phyloP scores from a whole-genome alignment of 2,797 vertebrate species.

The Sarcoramphus papa region DNA sequence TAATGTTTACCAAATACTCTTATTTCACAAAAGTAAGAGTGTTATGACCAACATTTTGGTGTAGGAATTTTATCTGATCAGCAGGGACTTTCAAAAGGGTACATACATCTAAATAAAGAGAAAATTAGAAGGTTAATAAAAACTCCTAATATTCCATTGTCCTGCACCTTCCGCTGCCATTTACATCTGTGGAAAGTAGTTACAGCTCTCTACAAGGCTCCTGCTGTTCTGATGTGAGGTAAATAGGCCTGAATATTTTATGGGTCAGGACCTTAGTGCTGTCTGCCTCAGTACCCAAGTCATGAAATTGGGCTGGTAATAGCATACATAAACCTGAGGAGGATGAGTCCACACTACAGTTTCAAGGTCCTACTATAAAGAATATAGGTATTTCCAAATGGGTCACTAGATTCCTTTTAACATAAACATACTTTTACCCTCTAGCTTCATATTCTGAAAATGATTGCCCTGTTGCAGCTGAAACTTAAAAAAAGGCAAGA shows the following conservation, averaged over 20 bases:
- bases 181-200: background rate
- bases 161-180: background rate
- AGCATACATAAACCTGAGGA: background rate
- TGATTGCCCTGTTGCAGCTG: background rate
- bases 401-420: background rate
- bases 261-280: background rate
- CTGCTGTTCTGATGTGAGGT: background rate
- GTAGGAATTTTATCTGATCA: background rate
- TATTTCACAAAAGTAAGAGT: background rate
- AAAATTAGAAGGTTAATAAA: background rate
- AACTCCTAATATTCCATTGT: background rate
- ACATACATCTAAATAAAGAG: background rate
- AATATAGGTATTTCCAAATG: background rate
- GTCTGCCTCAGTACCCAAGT: background rate
- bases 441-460: background rate
- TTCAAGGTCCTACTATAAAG: background rate
- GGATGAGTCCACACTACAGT: background rate
- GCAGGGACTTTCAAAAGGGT: background rate
- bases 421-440: background rate
- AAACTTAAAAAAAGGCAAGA: background rate
- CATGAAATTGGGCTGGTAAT: background rate
- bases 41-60: background rate
- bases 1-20: background rate
- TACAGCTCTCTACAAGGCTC: background rate
- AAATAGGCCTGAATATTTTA: background rate